Conservation (phyloP, 2,113 vertebrate species). For the Brachyistius frenatus region DNA sequence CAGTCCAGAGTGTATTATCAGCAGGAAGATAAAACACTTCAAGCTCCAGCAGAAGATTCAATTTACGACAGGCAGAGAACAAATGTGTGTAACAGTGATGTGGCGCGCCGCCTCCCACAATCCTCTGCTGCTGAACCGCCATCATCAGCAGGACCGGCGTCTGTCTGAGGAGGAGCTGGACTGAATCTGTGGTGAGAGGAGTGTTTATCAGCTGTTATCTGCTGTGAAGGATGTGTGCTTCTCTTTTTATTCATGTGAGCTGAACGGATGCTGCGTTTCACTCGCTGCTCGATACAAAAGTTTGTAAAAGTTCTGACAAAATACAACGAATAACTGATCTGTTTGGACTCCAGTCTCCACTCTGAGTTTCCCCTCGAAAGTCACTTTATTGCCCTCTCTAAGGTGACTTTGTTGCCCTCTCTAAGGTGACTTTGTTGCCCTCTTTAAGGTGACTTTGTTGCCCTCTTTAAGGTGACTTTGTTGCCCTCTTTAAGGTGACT, state of each 20-base stretch:
- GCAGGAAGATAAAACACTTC: slow-evolving; percentile 50
- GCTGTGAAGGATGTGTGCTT: neutral
- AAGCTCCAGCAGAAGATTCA: slow-evolving; percentile 38
- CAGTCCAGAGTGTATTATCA: slow-evolving; percentile 44
- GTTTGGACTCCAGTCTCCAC: too few relatives aligned
- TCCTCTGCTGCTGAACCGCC: slow-evolving; percentile 12
- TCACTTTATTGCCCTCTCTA: too few relatives aligned
- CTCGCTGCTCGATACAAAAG: too few relatives aligned
- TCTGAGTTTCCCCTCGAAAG: too few relatives aligned
- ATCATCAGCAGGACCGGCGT: neutral
- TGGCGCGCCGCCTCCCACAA: slow-evolving; percentile 19
- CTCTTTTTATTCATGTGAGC: neutral
- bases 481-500: too few relatives aligned
- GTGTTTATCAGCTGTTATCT: slow-evolving; percentile 14
- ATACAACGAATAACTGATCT: too few relatives aligned
- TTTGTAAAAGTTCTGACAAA: too few relatives aligned
- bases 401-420: too few relatives aligned
- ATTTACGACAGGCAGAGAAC: slow-evolving; percentile 42
- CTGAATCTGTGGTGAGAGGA: neutral
- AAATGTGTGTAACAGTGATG: slow-evolving; percentile 41
- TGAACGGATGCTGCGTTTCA: neutral
- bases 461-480: too few relatives aligned
- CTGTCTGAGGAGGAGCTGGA: slow-evolving; percentile 1
- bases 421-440: too few relatives aligned
- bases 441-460: too few relatives aligned